Evolutionary conservation across 2,888 invertebrate species (phyloP).

Genomic region (Nomada ferruginata): DNA sequence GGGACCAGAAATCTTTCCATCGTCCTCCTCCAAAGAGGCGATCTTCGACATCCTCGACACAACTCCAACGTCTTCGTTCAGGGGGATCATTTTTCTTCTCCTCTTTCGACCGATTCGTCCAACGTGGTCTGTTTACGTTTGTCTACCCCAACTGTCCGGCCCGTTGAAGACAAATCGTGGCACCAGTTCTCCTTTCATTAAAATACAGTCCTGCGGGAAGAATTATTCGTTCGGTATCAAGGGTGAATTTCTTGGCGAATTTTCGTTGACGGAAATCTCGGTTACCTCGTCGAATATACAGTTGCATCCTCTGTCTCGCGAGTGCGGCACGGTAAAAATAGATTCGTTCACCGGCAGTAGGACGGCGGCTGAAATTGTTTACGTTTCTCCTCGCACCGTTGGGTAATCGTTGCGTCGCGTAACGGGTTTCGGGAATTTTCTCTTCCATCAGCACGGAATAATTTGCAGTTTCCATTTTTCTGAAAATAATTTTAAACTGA

Average conservation of each 20-base stretch:
- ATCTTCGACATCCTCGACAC: too few species aligned
- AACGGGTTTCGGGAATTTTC: too few species aligned
- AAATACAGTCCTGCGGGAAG: too few species aligned
- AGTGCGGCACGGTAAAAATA: constrained; percentile 48
- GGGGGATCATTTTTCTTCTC: background rate
- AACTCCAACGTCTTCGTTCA: background rate
- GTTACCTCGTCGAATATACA: background rate
- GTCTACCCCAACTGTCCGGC: too few species aligned
- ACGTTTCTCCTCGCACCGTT: constrained; percentile 24
- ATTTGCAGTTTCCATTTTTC: background rate
- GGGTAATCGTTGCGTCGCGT: constrained; percentile 7
- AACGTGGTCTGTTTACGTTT: too few species aligned
- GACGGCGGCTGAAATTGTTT: constrained; percentile 38
- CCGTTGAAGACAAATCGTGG: too few species aligned
- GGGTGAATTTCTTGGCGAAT: too few species aligned
- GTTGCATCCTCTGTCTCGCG: background rate
- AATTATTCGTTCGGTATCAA: too few species aligned
- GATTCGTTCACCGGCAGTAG: constrained; percentile 41
- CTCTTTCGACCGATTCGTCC: background rate
- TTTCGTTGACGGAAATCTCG: too few species aligned
- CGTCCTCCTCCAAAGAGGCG: too few species aligned
- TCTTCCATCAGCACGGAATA: too few species aligned
- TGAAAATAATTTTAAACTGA: background rate
- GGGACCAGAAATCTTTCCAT: background rate
- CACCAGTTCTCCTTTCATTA: too few species aligned